Conservation (phyloP, 1,140 invertebrate genomes). For the Leptestheria dahalacensis region DNA sequence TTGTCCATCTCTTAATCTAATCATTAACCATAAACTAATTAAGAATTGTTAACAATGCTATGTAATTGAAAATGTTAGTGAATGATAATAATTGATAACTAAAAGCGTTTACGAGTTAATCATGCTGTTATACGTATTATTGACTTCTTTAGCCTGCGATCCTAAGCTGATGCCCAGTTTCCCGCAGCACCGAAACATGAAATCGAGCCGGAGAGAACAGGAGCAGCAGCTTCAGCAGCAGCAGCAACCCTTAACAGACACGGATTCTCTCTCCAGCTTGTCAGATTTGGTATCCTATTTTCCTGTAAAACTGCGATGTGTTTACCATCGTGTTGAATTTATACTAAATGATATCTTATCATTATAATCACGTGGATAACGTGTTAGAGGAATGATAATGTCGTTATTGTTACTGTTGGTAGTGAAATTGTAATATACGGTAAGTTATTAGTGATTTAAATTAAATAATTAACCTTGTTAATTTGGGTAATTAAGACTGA, state of each 20-base stretch:
- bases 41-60: too few relatives aligned
- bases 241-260: constrained; percentile 9
- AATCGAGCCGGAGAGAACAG: constrained; percentile 20
- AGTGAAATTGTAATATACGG: too few relatives aligned
- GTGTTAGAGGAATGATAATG: too few relatives aligned
- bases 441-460: too few relatives aligned
- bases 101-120: too few relatives aligned
- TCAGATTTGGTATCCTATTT: constrained; percentile 17
- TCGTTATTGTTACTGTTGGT: too few relatives aligned
- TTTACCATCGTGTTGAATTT: constrained; percentile 40
- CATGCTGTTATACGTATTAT: neutral
- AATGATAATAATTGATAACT: too few relatives aligned
- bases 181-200: constrained; percentile 85
- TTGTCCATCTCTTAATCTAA: neutral
- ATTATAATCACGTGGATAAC: too few relatives aligned
- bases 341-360: too few relatives aligned
- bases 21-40: neutral
- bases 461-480: too few relatives aligned
- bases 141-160: constrained; percentile 61
- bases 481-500: too few relatives aligned
- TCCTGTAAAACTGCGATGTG: neutral
- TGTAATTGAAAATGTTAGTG: too few relatives aligned
- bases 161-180: constrained; percentile 93
- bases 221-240: constrained; percentile 5
- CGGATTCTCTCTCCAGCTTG: constrained; percentile 11